Conservation (phyloP, 2,113 vertebrate species). For the Gopherus flavomarginatus region DNA sequence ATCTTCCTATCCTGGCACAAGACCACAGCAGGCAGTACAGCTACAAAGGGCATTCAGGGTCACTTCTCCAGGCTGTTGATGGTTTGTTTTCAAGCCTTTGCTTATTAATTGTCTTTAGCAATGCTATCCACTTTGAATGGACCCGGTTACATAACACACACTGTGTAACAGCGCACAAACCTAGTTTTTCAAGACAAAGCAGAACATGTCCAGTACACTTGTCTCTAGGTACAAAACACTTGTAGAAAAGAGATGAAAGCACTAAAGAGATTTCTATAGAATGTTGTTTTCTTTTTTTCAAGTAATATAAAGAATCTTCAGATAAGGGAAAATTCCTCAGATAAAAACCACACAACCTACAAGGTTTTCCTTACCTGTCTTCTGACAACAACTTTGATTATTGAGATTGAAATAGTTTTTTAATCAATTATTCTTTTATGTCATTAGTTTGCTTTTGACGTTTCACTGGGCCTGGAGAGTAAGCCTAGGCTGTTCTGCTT, state of each 20-base stretch:
- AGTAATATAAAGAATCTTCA: not conserved
- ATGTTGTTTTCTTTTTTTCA: not conserved
- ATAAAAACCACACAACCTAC: not conserved
- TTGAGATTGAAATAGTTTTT: not conserved
- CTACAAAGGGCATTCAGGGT: not conserved
- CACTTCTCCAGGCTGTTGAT: not conserved
- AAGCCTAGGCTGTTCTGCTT: not conserved
- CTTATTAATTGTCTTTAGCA: not conserved
- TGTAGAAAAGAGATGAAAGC: not conserved
- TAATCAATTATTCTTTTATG: conserved; percentile 52
- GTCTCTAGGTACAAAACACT: not conserved
- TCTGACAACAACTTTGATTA: conserved; percentile 35
- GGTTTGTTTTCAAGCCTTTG: conserved; percentile 26
- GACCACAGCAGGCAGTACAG: not conserved
- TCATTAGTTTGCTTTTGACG: conserved; percentile 48
- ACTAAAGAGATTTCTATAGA: not conserved
- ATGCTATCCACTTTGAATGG: not conserved
- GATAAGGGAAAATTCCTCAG: not conserved
- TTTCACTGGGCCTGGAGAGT: conserved; percentile 19
- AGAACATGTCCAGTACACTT: not conserved
- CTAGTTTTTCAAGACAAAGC: accelerated
- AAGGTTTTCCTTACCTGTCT: conserved; percentile 21
- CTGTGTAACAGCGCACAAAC: not conserved
- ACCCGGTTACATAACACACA: accelerated
- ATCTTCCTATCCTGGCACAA: conserved; percentile 3